Evolutionary conservation across 2,797 vertebrate species (phyloP).

Genomic region (Pseudochirops corinnae): DNA sequence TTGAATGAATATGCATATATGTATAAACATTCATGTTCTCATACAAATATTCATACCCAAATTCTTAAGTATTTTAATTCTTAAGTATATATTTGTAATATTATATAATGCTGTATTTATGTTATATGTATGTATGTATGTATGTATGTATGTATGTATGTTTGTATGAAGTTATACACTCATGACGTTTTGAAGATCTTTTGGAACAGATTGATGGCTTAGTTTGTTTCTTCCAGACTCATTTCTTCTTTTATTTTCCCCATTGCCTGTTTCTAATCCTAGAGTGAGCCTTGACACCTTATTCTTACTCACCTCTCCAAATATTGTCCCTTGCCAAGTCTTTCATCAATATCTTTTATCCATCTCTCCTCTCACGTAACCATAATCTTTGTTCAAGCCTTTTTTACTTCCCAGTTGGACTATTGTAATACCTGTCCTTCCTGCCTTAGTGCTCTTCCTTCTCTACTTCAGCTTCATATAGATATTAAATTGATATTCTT

Average conservation of each 20-base stretch:
- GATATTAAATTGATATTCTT: not conserved
- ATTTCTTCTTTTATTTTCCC: not conserved
- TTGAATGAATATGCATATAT: not conserved
- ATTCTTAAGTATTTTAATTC: not conserved
- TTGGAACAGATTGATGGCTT: not conserved
- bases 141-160: not conserved
- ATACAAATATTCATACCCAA: not conserved
- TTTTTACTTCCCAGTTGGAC: not conserved
- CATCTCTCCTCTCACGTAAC: not conserved
- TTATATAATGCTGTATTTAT: not conserved
- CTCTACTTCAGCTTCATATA: not conserved
- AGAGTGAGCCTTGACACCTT: not conserved
- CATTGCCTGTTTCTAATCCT: not conserved
- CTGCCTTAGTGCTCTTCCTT: not conserved
- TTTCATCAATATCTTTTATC: not conserved
- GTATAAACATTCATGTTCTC: not conserved
- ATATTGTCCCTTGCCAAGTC: not conserved
- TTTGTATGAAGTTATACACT: not conserved
- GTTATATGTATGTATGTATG: not conserved
- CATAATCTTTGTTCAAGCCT: not conserved
- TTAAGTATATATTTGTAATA: not conserved
- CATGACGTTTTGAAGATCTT: not conserved
- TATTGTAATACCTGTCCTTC: not conserved
- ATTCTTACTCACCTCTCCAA: not conserved
- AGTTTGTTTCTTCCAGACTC: not conserved